Evolutionary conservation across 2,888 invertebrate species (phyloP), one percentile per base, ranked within the genome.

Genomic region (Dermolepida albohirtum): DNA sequence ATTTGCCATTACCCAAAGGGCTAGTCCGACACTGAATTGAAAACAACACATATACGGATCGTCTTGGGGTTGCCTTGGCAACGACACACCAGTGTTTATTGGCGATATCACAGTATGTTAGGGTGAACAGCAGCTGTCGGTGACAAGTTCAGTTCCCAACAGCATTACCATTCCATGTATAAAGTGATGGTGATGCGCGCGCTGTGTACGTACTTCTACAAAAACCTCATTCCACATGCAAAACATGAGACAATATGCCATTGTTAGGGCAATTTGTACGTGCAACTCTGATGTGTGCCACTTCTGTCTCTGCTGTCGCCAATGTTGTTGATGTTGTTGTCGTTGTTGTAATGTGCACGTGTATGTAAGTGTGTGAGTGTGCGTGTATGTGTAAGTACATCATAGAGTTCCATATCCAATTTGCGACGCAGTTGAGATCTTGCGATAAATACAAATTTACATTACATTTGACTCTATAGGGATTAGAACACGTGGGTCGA

Each of bases 51-150:
- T 47, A 62, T 44, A 40, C 66, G 63, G 68, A 59, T 57, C 55
- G 71, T 68, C 71, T 72, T 67, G 66, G 67, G 51, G 77, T 78
- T 70, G 69, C 76, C 74, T 76, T 76, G 74, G 71, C 74, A 64
- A 77, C 76, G 74, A 70, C 73, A 76, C 74, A 77, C 34, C 59
- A 74, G 76, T 78, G 78, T 79, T 78, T 79, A 78, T 79, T 78
- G 78, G 77, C 76, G 78, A 79, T 79, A 79, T 79, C 76, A 77
- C 78, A 79, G 78, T 77, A 77, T 78, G 78, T 78, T 77, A 75
- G 74, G 75, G 76, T 75, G 74, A 74, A 76, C 73, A 76, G 74
- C 79, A 78, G 77, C 77, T 79, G 79, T 69, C 72, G 69, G 71
- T 77, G 79, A 79, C 78, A 77, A 75, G 73, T 76, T 73, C 72